phyloP scores from a whole-genome alignment of 2,797 vertebrate species.

The Alca torda region DNA sequence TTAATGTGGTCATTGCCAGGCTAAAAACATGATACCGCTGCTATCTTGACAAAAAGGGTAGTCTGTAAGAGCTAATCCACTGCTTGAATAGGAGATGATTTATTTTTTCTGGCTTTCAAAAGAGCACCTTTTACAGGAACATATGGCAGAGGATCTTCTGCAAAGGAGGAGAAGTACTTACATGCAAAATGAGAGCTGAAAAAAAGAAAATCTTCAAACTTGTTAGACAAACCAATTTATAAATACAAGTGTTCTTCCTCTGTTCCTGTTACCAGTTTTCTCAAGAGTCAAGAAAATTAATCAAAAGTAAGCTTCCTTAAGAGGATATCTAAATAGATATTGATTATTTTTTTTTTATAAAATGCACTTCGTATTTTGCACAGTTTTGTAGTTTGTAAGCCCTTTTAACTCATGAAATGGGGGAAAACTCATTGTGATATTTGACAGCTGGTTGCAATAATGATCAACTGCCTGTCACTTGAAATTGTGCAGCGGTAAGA shows the following conservation, averaged over 20 bases:
- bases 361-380: neutral
- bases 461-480: slow-evolving; percentile 34
- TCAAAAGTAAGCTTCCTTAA: slow-evolving; percentile 23
- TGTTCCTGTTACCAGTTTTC: slow-evolving; percentile 32
- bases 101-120: slow-evolving; percentile 10
- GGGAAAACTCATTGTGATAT: neutral
- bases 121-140: neutral
- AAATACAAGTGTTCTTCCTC: slow-evolving; percentile 25
- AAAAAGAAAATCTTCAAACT: neutral
- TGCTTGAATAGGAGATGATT: neutral
- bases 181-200: neutral
- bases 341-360: neutral
- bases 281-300: slow-evolving; percentile 42
- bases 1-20: neutral
- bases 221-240: slow-evolving; percentile 41
- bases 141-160: neutral
- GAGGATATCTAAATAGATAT: slow-evolving; percentile 29
- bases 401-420: slow-evolving; percentile 5
- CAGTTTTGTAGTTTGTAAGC: slow-evolving; percentile 2
- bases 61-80: neutral
- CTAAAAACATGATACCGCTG: neutral
- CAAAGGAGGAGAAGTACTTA: neutral
- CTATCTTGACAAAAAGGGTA: neutral
- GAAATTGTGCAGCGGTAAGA: neutral
- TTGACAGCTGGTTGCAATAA: slow-evolving; percentile 34